Conservation (phyloP, 1,140 invertebrate genomes). For the Elymnias hypermnestra region DNA sequence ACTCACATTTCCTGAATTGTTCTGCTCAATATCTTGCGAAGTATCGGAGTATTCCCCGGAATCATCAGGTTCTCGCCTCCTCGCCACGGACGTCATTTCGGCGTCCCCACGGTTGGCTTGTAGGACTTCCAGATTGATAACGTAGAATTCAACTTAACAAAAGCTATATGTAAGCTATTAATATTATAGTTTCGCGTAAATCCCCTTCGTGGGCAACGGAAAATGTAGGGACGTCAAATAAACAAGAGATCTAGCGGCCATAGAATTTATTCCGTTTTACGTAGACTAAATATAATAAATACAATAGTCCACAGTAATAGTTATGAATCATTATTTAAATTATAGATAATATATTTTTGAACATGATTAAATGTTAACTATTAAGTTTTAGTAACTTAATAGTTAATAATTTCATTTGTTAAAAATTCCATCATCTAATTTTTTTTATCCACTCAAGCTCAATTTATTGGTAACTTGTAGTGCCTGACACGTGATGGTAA, state of each 20-base stretch:
- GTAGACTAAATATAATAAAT: constrained; percentile 12
- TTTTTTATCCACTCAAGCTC: no score
- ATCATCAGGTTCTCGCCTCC: constrained; percentile 65
- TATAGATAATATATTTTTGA: no score
- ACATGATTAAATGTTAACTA: no score
- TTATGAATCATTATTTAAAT: no score
- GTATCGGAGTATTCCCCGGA: constrained; percentile 70
- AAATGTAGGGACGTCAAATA: constrained; percentile 66
- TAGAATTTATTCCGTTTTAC: constrained; percentile 52
- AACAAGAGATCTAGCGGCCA: constrained; percentile 67
- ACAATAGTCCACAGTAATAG: no score
- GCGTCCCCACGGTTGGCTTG: constrained; percentile 56
- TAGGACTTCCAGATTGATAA: constrained; percentile 66
- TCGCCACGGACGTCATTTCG: constrained; percentile 68
- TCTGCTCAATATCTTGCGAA: constrained; percentile 67
- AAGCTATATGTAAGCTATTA: constrained; percentile 28
- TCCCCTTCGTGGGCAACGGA: constrained; percentile 48
- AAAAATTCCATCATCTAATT: no score
- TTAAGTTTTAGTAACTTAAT: no score
- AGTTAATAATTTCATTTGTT: no score
- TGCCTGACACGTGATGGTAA: no score
- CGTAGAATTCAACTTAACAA: constrained; percentile 35
- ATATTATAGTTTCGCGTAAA: constrained; percentile 37
- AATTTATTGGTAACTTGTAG: no score
- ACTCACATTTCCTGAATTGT: constrained; percentile 69